Evolutionary conservation across 2,113 vertebrate species (phyloP).

Genomic region (Pseudonaja textilis): DNA sequence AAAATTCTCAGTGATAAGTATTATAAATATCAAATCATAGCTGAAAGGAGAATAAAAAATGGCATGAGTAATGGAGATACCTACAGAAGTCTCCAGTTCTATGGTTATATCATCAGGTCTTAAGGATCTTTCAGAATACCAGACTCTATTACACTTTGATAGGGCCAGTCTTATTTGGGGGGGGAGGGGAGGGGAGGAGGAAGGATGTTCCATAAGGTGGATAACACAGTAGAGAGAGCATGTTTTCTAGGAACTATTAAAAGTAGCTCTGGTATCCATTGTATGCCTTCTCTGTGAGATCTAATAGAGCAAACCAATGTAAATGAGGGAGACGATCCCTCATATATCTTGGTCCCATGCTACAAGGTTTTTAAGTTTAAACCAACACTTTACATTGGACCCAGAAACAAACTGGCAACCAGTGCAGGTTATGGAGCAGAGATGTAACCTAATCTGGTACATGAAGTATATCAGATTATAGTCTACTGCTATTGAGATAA

Average conservation of each 20-base stretch:
- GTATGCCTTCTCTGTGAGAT: not conserved
- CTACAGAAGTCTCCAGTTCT: not conserved
- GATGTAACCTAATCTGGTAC: not conserved
- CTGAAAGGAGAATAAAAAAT: not conserved
- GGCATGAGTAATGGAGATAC: not conserved
- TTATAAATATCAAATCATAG: not conserved
- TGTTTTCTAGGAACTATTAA: not conserved
- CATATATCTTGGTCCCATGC: not conserved
- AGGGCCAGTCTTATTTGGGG: not conserved
- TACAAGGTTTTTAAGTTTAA: not conserved
- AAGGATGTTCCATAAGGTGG: not conserved
- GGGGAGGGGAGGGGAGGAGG: too few species aligned
- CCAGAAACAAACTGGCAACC: not conserved
- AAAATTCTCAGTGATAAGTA: not conserved
- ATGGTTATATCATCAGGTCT: not conserved
- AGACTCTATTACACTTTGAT: not conserved
- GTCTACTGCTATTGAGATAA: not conserved
- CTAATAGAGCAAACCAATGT: not conserved
- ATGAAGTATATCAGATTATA: not conserved
- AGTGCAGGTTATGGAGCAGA: not conserved
- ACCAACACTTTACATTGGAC: not conserved
- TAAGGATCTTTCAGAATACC: not conserved
- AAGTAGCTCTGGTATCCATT: not conserved
- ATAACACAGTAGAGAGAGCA: not conserved
- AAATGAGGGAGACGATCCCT: not conserved